Conservation (phyloP, 2,113 vertebrate species). For the Phasianus colchicus region DNA sequence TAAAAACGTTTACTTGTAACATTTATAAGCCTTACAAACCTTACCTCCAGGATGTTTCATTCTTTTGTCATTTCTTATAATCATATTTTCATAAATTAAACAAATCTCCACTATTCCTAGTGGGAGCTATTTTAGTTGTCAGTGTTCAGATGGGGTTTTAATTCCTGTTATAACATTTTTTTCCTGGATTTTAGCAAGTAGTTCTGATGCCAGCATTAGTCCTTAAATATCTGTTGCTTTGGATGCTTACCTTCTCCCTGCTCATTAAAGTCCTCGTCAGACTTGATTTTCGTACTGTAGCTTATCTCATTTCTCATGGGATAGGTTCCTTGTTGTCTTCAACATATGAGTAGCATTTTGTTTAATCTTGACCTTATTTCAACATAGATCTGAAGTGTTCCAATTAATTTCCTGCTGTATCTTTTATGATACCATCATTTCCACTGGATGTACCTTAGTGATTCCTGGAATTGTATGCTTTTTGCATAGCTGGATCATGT, state of each 20-base stretch:
- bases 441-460: neutral
- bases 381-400: neutral
- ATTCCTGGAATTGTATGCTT: conserved; percentile 36
- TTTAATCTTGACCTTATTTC: conserved; percentile 44
- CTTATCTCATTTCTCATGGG: conserved; percentile 40
- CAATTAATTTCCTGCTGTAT: conserved; percentile 14
- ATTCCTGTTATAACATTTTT: conserved; percentile 2
- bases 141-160: neutral
- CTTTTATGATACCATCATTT: neutral
- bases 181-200: neutral
- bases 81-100: neutral
- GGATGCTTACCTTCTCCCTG: neutral
- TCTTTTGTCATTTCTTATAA: neutral
- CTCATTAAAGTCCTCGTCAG: conserved; percentile 13
- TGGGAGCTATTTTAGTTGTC: neutral
- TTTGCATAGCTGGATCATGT: neutral
- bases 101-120: neutral
- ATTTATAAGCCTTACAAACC: neutral
- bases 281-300: conserved; percentile 34
- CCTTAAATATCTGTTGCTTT: conserved; percentile 23
- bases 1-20: neutral
- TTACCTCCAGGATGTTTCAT: neutral
- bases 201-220: neutral
- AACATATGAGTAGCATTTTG: conserved; percentile 19
- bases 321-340: conserved; percentile 26